Evolutionary conservation across 2,888 invertebrate genomes (phyloP), one percentile per base, ranked within the genome.

Genomic region (Mesodorylaimus sp.): DNA sequence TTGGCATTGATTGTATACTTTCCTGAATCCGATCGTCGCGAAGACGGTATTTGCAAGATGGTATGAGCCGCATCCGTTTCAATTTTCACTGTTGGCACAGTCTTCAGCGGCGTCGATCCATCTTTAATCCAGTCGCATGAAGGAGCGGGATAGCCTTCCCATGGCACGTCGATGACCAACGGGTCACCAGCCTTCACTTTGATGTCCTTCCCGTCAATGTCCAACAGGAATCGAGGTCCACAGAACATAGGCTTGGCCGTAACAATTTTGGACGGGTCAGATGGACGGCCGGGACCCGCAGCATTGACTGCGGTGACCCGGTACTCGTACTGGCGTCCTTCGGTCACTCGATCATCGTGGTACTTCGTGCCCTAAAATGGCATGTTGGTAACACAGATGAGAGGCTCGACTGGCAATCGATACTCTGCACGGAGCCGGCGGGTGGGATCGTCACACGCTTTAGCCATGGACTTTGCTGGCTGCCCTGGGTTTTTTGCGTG

Each of bases 151-250:
- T 91, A 85, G 55, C 95, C 97, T 55, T 81, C 78, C 59, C 93
- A 78, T 52, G 91, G 91, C 69, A 97, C 83, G 69, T 81, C 80
- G 59, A 95, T 77, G 65, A 85, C 84, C 60, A 97, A 80, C 1
- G 93, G 91, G 67, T 97, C 93, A 51, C 95, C 95, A 55, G 93
- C 95, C 48, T 86, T 78, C 26, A 97, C 89, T 68, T 88, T 84
- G 65, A 95, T 80, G 70, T 85, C 86, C 59, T 83, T 82, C 47
- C 91, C 89, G 58, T 84, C 77, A 50, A 95, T 75, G 67, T 88
- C 88, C 56, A 95, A 73, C 69, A 82, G 80, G 45, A 95, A 73
- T 67, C 83, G 85, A 13, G 95, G 93, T n/a, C n/a, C n/a, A n/a
- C n/a, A 68, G 66, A 80, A 81, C 82, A 88, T 86, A 44, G 89